phyloP scores from a whole-genome alignment of 2,797 vertebrate species.

The Leptoclinus maculatus region DNA sequence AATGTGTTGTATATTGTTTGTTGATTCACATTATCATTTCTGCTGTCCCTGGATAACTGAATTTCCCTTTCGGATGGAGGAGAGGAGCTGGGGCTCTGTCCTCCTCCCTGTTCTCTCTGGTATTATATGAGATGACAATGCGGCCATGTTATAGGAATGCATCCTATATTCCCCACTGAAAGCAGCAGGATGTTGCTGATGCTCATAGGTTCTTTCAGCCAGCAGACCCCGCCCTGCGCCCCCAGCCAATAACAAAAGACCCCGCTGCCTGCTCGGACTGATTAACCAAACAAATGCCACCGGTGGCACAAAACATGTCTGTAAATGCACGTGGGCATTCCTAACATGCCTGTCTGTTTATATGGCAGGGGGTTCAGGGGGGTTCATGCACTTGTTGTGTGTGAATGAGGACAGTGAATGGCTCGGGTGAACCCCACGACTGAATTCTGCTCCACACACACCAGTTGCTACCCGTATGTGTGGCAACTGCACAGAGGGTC shows the following conservation, averaged over 20 bases:
- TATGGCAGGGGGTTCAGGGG: conserved; percentile 25
- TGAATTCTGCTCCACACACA: conserved; percentile 42
- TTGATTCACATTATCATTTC: neutral
- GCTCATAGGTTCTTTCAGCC: conserved; percentile 78
- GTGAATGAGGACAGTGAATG: conserved; percentile 56
- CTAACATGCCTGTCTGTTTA: conserved; percentile 78
- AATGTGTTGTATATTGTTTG: neutral
- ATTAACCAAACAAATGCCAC: conserved; percentile 79
- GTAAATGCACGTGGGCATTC: conserved; percentile 78
- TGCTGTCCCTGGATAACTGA: conserved; percentile 11
- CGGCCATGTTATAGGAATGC: conserved; percentile 68
- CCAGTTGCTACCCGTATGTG: conserved; percentile 16
- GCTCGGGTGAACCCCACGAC: conserved; percentile 58
- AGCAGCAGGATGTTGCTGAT: conserved; percentile 80
- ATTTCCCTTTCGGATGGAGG: conserved; percentile 11
- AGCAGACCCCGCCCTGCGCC: conserved; percentile 61
- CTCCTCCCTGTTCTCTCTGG: conserved; percentile 30
- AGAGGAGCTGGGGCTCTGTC: conserved; percentile 22
- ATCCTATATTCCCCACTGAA: conserved; percentile 63
- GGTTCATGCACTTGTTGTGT: conserved; percentile 62
- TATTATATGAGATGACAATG: conserved; percentile 65
- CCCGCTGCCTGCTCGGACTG: conserved; percentile 58
- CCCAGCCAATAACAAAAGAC: conserved; percentile 75
- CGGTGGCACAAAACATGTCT: conserved; percentile 74
- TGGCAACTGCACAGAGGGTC: neutral